A percentile compares a stretch with the other conserved stretches of the same genome.
Conservation (phyloP, 1,140 invertebrate species). For the Drosophila kepulauana region DNA sequence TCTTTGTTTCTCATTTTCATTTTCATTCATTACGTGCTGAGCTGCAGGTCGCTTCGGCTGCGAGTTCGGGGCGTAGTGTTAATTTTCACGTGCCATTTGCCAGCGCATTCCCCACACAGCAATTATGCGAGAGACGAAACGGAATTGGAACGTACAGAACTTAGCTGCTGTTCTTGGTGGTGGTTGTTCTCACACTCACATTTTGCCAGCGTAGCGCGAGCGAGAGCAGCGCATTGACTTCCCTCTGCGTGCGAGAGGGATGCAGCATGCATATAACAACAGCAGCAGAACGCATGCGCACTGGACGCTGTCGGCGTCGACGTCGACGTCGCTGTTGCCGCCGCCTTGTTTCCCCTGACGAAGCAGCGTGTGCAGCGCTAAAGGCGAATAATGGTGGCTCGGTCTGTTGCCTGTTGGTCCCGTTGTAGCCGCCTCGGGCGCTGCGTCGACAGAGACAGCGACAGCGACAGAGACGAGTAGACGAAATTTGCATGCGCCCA, state of each 20-base stretch:
- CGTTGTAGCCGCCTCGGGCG: constrained; percentile 17
- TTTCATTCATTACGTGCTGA: constrained; percentile 72
- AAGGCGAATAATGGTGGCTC: constrained; percentile 72
- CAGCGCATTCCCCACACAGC: constrained; percentile 50
- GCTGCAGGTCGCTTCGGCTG: constrained; percentile 26
- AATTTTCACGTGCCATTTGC: constrained; percentile 66
- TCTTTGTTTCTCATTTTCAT: constrained; percentile 82
- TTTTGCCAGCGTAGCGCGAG: constrained; percentile 1
- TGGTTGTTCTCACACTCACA: constrained; percentile 31
- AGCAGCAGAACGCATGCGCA: constrained; percentile 60
- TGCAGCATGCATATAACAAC: constrained; percentile 15
- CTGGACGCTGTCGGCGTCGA: constrained; percentile 55
- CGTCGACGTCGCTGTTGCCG: neutral
- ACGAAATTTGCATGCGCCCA: constrained; percentile 78
- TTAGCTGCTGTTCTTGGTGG: constrained; percentile 25
- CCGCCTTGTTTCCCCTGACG: constrained; percentile 59
- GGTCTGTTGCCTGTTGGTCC: constrained; percentile 22
- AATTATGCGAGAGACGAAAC: constrained; percentile 48
- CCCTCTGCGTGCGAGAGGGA: constrained; percentile 28
- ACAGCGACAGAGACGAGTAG: constrained; percentile 41
- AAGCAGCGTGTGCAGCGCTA: constrained; percentile 62
- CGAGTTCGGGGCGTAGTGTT: constrained; percentile 59
- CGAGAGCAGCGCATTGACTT: neutral
- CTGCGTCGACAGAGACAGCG: constrained; percentile 34
- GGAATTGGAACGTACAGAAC: constrained; percentile 47